phyloP scores from a whole-genome alignment of 1,140 invertebrate species.

The Rhopalosiphum maidis region DNA sequence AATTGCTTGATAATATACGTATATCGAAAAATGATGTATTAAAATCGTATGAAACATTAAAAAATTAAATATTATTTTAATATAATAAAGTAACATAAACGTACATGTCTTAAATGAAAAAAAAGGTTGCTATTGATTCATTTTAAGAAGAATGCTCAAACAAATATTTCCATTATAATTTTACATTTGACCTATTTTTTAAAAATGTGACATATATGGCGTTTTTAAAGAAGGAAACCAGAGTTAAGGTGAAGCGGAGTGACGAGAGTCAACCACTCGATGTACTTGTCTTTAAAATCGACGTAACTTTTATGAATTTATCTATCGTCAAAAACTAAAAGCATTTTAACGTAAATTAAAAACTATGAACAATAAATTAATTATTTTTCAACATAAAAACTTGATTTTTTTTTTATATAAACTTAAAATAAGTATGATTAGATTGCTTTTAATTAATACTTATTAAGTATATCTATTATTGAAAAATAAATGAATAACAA shows the following conservation, averaged over 20 bases:
- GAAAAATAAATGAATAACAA: neutral
- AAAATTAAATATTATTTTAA: neutral
- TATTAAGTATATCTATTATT: neutral
- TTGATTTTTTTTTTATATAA: neutral
- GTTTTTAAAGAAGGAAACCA: neutral
- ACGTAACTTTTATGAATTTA: neutral
- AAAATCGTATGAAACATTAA: neutral
- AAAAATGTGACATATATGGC: neutral
- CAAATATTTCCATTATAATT: neutral
- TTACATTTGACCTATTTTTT: constrained; percentile 7
- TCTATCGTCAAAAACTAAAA: neutral
- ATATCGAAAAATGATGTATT: neutral
- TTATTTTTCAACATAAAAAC: neutral
- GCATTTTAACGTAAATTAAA: neutral
- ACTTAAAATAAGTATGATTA: neutral
- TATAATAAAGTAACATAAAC: neutral
- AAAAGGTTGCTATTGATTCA: neutral
- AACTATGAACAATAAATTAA: neutral
- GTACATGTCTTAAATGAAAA: neutral
- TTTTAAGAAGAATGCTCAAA: neutral
- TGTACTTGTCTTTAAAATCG: neutral
- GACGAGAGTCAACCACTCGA: neutral
- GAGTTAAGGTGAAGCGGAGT: neutral
- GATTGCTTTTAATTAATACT: too few species aligned
- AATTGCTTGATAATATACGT: neutral